Conservation (phyloP, 2,888 invertebrate genomes). For the Amphimallon solstitiale region DNA sequence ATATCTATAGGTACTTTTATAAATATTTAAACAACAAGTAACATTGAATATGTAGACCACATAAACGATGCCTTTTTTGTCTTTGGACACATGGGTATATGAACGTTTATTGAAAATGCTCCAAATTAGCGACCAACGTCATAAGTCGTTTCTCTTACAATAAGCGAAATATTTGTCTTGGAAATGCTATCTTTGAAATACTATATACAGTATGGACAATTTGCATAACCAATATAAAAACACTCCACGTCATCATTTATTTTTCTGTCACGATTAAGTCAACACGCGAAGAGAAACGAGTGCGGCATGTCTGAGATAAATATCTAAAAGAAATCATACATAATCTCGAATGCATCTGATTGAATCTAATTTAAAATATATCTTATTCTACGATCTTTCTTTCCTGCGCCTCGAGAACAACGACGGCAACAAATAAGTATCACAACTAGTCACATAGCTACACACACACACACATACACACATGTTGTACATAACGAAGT, state of each 20-base stretch:
- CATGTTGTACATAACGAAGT: conserved; percentile 17
- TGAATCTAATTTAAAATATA: conserved; percentile 25
- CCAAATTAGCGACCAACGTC: too few relatives aligned
- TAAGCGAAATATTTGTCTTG: too few relatives aligned
- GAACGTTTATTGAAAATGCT: too few relatives aligned
- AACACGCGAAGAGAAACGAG: conserved; percentile 2
- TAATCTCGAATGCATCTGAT: conserved; percentile 14
- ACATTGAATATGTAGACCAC: too few relatives aligned
- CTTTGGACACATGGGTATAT: too few relatives aligned
- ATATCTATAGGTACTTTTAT: too few relatives aligned
- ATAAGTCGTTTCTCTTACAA: too few relatives aligned
- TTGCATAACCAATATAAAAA: conserved; percentile 28
- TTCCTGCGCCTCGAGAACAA: not conserved
- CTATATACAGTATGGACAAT: not conserved
- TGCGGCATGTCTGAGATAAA: conserved; percentile 19
- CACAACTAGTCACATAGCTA: not conserved
- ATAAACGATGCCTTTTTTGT: too few relatives aligned
- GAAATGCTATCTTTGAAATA: too few relatives aligned
- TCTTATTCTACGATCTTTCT: conserved; percentile 17
- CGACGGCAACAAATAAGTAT: conserved; percentile 8
- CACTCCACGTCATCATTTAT: conserved; percentile 3
- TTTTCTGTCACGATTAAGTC: conserved; percentile 30
- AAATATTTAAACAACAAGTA: too few relatives aligned
- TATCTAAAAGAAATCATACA: conserved; percentile 13
- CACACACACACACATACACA: not conserved